phyloP scores from a whole-genome alignment of 2,113 vertebrate species.

The Tyto alba region DNA sequence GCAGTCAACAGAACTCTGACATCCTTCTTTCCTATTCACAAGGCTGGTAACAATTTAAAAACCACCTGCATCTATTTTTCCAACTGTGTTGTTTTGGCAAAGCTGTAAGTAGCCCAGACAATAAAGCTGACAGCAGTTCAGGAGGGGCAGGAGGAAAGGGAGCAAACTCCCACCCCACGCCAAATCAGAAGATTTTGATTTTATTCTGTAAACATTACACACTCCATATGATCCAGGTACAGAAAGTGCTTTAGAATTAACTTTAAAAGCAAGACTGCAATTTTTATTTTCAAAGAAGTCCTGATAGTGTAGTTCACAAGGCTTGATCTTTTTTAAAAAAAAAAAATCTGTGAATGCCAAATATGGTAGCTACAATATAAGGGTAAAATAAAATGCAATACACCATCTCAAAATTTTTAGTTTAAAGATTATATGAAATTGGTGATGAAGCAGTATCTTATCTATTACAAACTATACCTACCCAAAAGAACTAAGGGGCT shows the following conservation, averaged over 20 bases:
- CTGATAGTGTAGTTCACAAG: background rate
- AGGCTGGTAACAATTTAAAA: background rate
- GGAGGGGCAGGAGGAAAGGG: background rate
- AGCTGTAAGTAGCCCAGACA: background rate
- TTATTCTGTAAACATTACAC: background rate
- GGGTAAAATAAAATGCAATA: background rate
- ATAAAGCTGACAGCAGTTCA: background rate
- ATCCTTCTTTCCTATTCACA: background rate
- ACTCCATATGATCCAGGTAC: background rate
- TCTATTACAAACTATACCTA: background rate
- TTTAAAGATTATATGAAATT: background rate
- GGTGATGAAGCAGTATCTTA: background rate
- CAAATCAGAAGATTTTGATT: background rate
- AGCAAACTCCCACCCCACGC: background rate
- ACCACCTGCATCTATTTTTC: background rate
- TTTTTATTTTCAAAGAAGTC: background rate
- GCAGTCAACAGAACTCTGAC: background rate
- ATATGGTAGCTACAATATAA: background rate
- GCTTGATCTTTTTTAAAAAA: background rate
- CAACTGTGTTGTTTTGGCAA: background rate
- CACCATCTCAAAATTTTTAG: background rate
- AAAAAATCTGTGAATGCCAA: background rate
- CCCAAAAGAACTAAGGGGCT: background rate
- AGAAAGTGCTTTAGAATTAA: background rate
- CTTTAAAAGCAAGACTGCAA: background rate